Base-by-base conservation (phyloP, 1,140 invertebrate genomes). In the Drosophila nigrodunni region DNA sequence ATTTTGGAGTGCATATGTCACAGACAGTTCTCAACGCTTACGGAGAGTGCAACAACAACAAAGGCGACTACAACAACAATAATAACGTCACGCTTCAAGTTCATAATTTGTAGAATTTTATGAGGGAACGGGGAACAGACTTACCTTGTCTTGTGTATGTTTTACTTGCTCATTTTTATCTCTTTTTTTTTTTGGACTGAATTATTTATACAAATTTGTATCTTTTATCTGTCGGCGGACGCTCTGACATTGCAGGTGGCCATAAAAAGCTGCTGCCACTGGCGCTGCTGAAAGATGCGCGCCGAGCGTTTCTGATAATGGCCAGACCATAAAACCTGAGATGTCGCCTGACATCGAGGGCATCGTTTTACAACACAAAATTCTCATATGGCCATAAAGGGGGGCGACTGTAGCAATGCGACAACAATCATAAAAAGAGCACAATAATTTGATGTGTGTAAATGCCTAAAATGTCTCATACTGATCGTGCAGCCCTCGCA, bases 81-180 rank as follows among this genome's bases (percentile, higher is more conserved):
- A 30, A 44, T 7, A 60, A 50, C 15, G 50, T 64, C 81, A 85
- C 79, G 83, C 72, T 71, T 82, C 61, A 77, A 88, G 83, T 87
- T 87, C 77, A 80, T 87, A 87, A 87, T 88, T 83, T 87, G 62
- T 74, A 72, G 34, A 77, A 76, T 80, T 87, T 87, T 83, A 83
- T 57, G 58, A 30, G 13, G 13, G 44, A 21, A 10, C 50, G 10
- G 41, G 35, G 30, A 11, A 6, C 34, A 55, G n/a, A 39, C 35
- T 21, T 57, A 57, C 54, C 47, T 55, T 52, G 50, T n/a, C 30
- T 35, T 13, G 21, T 30, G 7, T 52, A 25, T 34, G 9, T 52
- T 18, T 47, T 15, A 18, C 11, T 30, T 13, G 41, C 13, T 13
- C 13, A n/a, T 43, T 43, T 43, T 43, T 37, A 7, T n/a, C 7